Evolutionary conservation across 35 echinoderm and acorn worm genomes (phyloP), one percentile per base, ranked within the genome.

Genomic region (Lytechinus pictus): DNA sequence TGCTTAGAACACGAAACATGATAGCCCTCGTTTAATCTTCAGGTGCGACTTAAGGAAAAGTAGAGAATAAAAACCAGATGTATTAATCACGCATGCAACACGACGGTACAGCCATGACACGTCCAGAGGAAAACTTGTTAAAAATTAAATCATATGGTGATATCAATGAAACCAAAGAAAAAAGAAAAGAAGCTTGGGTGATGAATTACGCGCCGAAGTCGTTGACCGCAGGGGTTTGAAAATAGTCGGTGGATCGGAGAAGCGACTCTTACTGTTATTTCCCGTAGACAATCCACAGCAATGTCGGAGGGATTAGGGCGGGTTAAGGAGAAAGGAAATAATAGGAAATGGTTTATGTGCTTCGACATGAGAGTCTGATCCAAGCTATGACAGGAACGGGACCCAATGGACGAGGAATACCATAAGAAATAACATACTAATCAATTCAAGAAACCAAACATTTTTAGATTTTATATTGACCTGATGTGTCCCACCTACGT

Each of bases 11-110:
- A 21, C 88, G 88, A 90, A 90, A 90, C 88, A 90, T 54, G 88
- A 90, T 90, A 90, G 29, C 29, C 28, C 29, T 54, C 9, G 2
- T 12, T 9, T 90, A 90, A 90, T 90, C 88, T 19, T 90, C 88
- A 90, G 88, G 88, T 90, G 88, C 27, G 88, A 51, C 11, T 28
- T 5, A 12, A 90, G 88, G 88, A 90, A 90, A 90, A 54, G 29
- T 44, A 33, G 28, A 54, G 88, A 90, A 90, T 90, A 44, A 44
- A 90, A 90, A 54, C 88, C 88, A 90, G 88, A 44, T 90, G 88
- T 90, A 90, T 44, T 44, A 90, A 90, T 90, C 88, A 90, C 88
- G 88, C 88, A 90, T 90, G 88, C 88, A 54, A 90, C 88, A 90
- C 28, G 28, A 90, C 88, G 88, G 52, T 44, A 90, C 88, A 33